phyloP scores from a whole-genome alignment of 2,888 invertebrate genomes.

The Epinotia demarniana region DNA sequence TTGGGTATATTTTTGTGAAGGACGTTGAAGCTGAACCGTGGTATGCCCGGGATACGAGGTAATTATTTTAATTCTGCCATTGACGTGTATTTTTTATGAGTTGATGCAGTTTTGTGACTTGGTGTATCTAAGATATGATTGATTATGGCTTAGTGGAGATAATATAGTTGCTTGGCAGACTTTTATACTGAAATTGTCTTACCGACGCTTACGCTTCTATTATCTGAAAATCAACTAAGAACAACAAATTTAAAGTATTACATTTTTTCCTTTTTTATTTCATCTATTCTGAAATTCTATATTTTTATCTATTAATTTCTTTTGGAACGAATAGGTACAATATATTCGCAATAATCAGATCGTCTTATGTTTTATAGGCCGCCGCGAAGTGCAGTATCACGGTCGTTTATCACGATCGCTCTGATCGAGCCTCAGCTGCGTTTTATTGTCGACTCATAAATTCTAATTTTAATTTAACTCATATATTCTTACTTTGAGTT shows the following conservation, averaged over 20 bases:
- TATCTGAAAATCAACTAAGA: neutral
- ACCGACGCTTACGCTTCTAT: neutral
- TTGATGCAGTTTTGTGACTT: conserved; percentile 65
- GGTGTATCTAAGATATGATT: neutral
- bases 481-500: conserved; percentile 8
- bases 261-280: neutral
- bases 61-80: conserved; percentile 85
- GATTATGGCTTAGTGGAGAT: neutral
- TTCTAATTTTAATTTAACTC: conserved; percentile 78
- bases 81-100: conserved; percentile 82
- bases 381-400: conserved; percentile 79
- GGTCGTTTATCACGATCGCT: conserved; percentile 83
- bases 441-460: conserved; percentile 78
- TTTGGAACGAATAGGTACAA: neutral
- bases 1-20: conserved; percentile 63
- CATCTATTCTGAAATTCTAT: neutral
- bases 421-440: conserved; percentile 82
- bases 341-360: neutral
- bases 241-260: neutral
- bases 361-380: conserved; percentile 22
- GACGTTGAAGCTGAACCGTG: conserved; percentile 63
- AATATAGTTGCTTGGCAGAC: neutral
- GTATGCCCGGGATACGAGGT: conserved; percentile 84
- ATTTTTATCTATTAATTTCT: neutral
- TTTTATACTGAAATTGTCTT: neutral